Evolutionary conservation across 1,140 invertebrate genomes (phyloP).

Genomic region (Mamestra configurata): DNA sequence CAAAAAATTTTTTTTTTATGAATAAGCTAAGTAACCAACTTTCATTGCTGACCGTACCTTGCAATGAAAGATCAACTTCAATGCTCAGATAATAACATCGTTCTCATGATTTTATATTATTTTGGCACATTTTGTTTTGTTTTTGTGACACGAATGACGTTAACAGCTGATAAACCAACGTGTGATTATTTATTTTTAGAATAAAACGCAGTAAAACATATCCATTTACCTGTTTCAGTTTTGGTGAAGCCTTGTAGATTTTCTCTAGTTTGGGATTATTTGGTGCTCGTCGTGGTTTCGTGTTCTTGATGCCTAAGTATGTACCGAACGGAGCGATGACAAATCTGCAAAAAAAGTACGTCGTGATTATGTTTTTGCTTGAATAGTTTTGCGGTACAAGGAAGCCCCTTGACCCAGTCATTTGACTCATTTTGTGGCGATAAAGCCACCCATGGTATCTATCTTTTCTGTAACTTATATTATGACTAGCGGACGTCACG

Average conservation of each 20-base stretch:
- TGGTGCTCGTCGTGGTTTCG: slow-evolving; percentile 91
- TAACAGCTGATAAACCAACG: background rate
- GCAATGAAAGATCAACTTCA: no score
- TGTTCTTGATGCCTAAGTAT: slow-evolving; percentile 92
- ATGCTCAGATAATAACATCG: no score
- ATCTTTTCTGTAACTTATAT: no score
- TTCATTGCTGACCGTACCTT: no score
- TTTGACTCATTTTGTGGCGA: background rate
- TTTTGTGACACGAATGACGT: background rate
- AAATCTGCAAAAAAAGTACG: slow-evolving; percentile 88
- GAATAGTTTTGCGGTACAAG: background rate
- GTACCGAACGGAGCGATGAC: slow-evolving; percentile 92
- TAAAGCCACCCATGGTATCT: no score
- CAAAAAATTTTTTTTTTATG: no score
- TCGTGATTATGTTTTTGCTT: slow-evolving; percentile 1
- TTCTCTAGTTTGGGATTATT: slow-evolving; percentile 92
- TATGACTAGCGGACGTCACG: no score
- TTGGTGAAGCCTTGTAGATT: slow-evolving; percentile 90
- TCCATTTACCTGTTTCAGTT: slow-evolving; percentile 90
- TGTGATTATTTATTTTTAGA: background rate
- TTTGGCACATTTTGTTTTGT: background rate
- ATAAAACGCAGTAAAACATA: background rate
- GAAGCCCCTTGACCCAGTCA: background rate
- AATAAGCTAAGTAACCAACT: no score
- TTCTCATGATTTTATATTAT: no score